Evolutionary conservation across 53 echinoderm and acorn worm genomes (phyloP), one percentile per base, ranked within the genome.

Genomic region (Temnopleurus reevesii): DNA sequence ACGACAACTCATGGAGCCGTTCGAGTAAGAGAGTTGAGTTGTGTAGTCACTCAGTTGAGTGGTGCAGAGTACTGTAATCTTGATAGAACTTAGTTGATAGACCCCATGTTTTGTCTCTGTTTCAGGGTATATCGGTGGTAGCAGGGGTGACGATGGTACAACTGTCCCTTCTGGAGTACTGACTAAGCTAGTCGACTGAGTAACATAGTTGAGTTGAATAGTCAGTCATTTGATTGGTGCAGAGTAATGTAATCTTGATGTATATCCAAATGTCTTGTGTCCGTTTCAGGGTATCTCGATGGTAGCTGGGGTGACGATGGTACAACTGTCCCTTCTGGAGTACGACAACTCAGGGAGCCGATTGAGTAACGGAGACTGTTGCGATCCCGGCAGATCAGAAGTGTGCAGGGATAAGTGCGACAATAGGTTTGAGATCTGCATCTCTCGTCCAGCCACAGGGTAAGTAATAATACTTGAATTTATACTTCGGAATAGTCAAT

Each of bases 381-480:
- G 83, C 33, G 55, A 56, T 23, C 12, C 26, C 8, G 34, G 51
- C 19, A 10, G 4, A 31, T 35, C 54, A 12, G 56, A 83, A 15
- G 21, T 35, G 30, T 83, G 83, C 83, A 53, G 54, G 35, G 56
- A 83, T 12, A 83, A 31, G 23, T 83, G 83, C 17, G 83, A 83
- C 35, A 83, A 83, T 55, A 47, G 83, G 51, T 55, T 55, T 19
- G 35, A 83, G 55, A 53, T 83, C 30, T 83, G 83, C 55, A 21
- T 83, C 56, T 79, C 79, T 47, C 28, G 79, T 47, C 79, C 46
- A 1, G 55, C 27, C 8, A n/a, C n/a, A n/a, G n/a, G n/a, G n/a
- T n/a, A n/a, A n/a, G n/a, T n/a, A n/a, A n/a, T n/a, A n/a, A n/a
- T n/a, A n/a, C n/a, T n/a, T n/a, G n/a, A n/a, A n/a, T n/a, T n/a